Conservation (phyloP, 2,888 invertebrate genomes). For the Brachyopa scutellaris region DNA sequence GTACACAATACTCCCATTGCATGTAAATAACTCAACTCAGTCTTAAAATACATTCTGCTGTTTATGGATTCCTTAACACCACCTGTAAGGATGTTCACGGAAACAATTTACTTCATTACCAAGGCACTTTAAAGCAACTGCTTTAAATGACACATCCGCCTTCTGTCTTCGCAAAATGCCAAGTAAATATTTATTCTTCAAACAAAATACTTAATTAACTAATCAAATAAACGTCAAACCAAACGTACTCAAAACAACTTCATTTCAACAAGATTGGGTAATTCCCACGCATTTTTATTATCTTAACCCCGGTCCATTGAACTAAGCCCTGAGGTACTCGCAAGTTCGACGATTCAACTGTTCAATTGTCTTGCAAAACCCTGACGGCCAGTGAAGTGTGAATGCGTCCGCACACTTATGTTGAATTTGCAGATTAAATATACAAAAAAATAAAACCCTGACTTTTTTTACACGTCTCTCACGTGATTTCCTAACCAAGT, state of each 20-base stretch:
- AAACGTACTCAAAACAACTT: background rate
- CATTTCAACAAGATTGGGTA: background rate
- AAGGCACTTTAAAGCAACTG: too few species aligned
- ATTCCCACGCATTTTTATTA: background rate
- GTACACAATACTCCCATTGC: too few species aligned
- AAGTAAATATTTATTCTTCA: too few species aligned
- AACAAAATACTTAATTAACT: too few species aligned
- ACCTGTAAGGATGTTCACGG: too few species aligned
- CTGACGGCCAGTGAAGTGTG: background rate
- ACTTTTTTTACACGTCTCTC: conserved; percentile 4
- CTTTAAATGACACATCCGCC: too few species aligned
- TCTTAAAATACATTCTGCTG: too few species aligned
- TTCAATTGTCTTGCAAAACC: conserved; percentile 9
- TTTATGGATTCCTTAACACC: too few species aligned
- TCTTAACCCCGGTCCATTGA: conserved; percentile 29
- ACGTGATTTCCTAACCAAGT: conserved; percentile 42
- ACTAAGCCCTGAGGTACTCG: conserved; percentile 11
- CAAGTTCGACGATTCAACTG: conserved; percentile 6
- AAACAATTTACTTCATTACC: too few species aligned
- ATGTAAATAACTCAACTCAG: too few species aligned
- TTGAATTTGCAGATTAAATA: background rate
- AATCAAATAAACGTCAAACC: background rate
- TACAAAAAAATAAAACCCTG: conserved; percentile 10
- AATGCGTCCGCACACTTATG: background rate
- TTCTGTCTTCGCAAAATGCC: too few species aligned